A percentile compares a stretch with the other conserved stretches of the same genome.
Evolutionary conservation across 2,888 invertebrate species (phyloP).

Genomic region (Apocheima hispidaria): DNA sequence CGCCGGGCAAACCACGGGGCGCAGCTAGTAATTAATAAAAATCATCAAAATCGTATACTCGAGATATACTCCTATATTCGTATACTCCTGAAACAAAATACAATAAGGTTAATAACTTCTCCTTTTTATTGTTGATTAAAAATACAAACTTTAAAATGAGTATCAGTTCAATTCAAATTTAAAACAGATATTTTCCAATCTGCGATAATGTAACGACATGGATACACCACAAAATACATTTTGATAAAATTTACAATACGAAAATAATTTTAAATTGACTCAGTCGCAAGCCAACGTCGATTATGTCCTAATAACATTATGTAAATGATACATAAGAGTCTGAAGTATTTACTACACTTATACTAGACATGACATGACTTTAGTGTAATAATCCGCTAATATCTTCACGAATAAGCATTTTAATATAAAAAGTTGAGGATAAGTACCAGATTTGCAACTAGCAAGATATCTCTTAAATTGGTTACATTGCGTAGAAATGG

Average conservation of each 20-base stretch:
- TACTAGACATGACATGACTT: conserved; percentile 13
- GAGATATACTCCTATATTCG: no score
- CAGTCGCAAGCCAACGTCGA: background rate
- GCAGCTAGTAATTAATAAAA: no score
- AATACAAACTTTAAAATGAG: background rate
- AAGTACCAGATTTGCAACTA: conserved; percentile 3
- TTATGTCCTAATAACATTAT: conserved; percentile 13
- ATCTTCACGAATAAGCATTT: conserved; percentile 11
- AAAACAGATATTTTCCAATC: background rate
- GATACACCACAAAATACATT: background rate
- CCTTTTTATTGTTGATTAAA: background rate
- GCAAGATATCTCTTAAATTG: background rate
- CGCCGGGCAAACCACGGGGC: no score
- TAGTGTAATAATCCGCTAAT: conserved; percentile 10
- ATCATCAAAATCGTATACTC: no score
- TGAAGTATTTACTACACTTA: conserved; percentile 11
- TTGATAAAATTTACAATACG: background rate
- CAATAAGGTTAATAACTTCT: background rate
- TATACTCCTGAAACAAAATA: background rate
- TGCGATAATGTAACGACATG: background rate
- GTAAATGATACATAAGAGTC: conserved; percentile 3
- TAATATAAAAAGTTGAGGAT: conserved; percentile 2
- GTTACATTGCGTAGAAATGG: conserved; percentile 5
- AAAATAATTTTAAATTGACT: conserved; percentile 6
- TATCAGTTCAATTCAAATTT: background rate